Evolutionary conservation across 2,888 invertebrate species (phyloP).

Genomic region (Pheosia gnoma): DNA sequence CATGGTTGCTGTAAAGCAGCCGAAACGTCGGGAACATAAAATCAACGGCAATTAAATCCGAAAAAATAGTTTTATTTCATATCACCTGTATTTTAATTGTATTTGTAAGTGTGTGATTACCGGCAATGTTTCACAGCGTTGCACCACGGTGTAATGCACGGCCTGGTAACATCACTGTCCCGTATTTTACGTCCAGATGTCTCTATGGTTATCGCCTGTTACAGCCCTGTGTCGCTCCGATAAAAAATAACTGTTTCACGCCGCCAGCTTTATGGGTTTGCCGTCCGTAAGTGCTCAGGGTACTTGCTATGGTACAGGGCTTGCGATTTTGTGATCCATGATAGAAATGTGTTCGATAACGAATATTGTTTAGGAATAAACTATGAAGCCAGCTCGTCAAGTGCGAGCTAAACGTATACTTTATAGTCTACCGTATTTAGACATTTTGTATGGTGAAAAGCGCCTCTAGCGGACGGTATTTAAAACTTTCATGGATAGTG

Average conservation of each 20-base stretch:
- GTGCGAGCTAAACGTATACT: not conserved
- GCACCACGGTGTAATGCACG: slow-evolving; percentile 7
- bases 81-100: too few species aligned
- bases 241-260: slow-evolving; percentile 51
- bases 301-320: not conserved
- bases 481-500: not conserved
- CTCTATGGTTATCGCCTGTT: slow-evolving; percentile 39
- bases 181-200: slow-evolving; percentile 49
- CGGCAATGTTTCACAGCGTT: too few species aligned
- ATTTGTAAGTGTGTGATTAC: too few species aligned
- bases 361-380: not conserved
- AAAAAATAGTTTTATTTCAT: too few species aligned
- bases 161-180: slow-evolving; percentile 14
- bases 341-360: not conserved
- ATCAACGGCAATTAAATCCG: too few species aligned
- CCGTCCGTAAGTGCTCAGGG: not conserved
- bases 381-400: not conserved
- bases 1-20: too few species aligned
- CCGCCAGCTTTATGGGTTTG: slow-evolving; percentile 12
- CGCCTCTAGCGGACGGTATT: too few species aligned
- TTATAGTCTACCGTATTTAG: not conserved
- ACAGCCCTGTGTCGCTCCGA: slow-evolving; percentile 39
- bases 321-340: not conserved
- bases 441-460: too few species aligned
- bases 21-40: too few species aligned